Base-by-base conservation (phyloP, 2,113 vertebrate genomes). In the Miniopterus natalensis region DNA sequence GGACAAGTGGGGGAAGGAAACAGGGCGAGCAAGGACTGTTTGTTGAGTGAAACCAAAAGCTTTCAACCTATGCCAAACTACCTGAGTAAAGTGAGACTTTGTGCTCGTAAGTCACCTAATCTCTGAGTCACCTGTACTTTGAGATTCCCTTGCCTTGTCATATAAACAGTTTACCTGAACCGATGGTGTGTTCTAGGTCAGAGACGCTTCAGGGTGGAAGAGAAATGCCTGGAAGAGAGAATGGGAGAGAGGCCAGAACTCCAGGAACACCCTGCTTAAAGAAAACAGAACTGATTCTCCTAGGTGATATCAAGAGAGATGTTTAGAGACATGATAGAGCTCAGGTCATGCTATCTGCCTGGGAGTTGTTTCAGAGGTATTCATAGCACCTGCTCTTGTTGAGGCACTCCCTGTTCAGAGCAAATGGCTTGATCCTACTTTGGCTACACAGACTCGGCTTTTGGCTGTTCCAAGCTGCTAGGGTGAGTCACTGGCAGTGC, bases 51-150 rank as follows among this genome's bases (percentile, higher is more conserved):
- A 84, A 93, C 71, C 36, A 73, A 87, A 55, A 15, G 47, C 96
- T 97, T 97, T 95, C 66, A 96, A 93, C 70, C 53, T 20, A 63
- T 94, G 96, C 92, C 95, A 97, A 93, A 65, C 89, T 86, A 83
- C 87, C 4, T 91, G 88, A 96, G 84, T 84, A 74, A 94, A 45
- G 36, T 6, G 71, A 66, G 45, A 70, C 86, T 84, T 80, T 95
- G 83, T 45, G 70, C 57, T 57, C 65, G 51, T 70, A 91, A 78
- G 59, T 83, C 66, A 71, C 55, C 6, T 91, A 88, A 91, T 85
- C 88, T 61, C 77, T 55, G 0, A 23, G 77, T 59, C n/a, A 70
- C 79, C 85, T 85, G 86, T 40, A 40, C 89, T 96, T 78, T 65
- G 70, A 79, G 74, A 89, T 74, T n/a, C 78, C n/a, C 70, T 94